These are phyloP conservation scores for Aphis gossypii DNA, from an alignment of 1,140 invertebrate genomes.

Conservation along the genomic window DNA sequence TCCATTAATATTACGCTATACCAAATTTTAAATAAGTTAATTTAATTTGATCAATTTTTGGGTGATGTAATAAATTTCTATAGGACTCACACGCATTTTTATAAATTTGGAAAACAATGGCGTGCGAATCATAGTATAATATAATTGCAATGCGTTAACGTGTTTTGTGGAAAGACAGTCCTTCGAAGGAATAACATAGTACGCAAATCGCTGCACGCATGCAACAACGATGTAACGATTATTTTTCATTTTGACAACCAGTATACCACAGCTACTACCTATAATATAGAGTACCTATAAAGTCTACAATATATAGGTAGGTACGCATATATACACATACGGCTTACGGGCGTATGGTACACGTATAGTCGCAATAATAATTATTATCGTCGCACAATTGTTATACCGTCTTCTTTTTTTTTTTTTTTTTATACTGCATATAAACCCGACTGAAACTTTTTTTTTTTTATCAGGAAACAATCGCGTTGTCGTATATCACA, in stretches of 20 bases:
- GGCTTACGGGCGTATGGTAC: no score
- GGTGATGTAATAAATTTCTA: no score
- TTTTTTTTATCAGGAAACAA: slow-evolving; percentile 16
- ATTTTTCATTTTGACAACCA: background rate
- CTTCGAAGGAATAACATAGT: background rate
- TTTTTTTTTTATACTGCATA: background rate
- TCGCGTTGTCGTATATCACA: slow-evolving; percentile 7
- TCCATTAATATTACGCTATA: no score
- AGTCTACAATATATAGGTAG: background rate
- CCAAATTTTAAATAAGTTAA: no score
- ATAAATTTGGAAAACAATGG: no score
- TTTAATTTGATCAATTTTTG: no score
- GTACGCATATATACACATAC: background rate
- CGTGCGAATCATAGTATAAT: no score
- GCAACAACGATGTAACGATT: background rate
- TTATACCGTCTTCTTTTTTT: background rate
- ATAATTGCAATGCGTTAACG: background rate
- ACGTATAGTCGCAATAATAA: background rate
- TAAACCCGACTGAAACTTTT: background rate
- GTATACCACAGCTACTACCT: background rate
- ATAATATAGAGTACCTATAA: no score
- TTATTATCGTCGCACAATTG: background rate
- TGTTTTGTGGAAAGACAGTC: background rate
- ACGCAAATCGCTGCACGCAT: no score
- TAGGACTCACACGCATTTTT: no score